A percentile compares a stretch with the other conserved stretches of the same genome.
phyloP scores from a whole-genome alignment of 1,140 invertebrate genomes.

The Gryllus bimaculatus region DNA sequence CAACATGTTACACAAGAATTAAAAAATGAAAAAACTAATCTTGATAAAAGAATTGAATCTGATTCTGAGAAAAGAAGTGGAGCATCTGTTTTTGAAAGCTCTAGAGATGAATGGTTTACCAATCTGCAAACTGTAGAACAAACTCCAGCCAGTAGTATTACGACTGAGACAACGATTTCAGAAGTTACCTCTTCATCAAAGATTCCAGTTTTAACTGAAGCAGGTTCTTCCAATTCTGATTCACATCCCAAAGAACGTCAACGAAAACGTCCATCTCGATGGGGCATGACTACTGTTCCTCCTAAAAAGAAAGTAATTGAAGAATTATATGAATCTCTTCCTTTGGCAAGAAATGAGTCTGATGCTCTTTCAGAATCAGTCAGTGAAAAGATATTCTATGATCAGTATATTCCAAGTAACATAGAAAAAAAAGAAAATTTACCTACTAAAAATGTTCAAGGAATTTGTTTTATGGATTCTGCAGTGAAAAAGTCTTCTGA shows the following conservation, averaged over 20 bases:
- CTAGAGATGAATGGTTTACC: background rate
- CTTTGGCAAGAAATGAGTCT: background rate
- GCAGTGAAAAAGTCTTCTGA: background rate
- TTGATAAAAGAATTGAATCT: background rate
- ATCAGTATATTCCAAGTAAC: background rate
- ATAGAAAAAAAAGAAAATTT: background rate
- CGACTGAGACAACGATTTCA: background rate
- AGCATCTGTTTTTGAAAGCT: background rate
- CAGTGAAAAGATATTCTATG: background rate
- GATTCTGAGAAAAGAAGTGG: background rate
- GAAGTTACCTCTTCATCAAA: background rate
- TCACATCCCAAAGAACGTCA: constrained; percentile 7
- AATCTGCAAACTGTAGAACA: too few species aligned
- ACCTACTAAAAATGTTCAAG: too few species aligned
- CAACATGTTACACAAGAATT: too few species aligned
- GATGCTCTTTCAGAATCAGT: background rate
- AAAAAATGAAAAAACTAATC: background rate
- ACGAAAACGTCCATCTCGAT: constrained; percentile 18
- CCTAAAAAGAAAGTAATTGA: constrained; percentile 7
- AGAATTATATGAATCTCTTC: background rate
- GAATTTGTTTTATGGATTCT: background rate
- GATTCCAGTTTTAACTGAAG: background rate
- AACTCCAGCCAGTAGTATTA: too few species aligned
- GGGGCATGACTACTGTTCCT: constrained; percentile 19
- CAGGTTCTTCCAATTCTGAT: background rate